phyloP scores from a whole-genome alignment of 2,888 invertebrate species.

The Rhamnusium bicolor region DNA sequence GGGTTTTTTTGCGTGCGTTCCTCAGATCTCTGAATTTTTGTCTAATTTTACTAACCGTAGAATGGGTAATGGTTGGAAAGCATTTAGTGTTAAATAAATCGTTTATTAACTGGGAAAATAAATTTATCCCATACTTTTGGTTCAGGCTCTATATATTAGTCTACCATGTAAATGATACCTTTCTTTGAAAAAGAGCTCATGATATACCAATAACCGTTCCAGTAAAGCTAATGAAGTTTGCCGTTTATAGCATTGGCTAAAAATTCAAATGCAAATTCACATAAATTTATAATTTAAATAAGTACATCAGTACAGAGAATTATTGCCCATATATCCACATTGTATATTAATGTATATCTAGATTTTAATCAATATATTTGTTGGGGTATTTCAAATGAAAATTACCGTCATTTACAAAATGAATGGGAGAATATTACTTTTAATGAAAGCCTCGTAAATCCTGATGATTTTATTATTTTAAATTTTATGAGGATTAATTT shows the following conservation, averaged over 20 bases:
- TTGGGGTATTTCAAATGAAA: constrained; percentile 32
- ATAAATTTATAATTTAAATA: background rate
- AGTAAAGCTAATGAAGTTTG: background rate
- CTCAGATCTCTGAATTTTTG: too few species aligned
- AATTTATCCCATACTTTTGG: too few species aligned
- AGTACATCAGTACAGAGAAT: background rate
- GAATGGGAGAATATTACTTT: constrained; percentile 36
- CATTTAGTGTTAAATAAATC: too few species aligned
- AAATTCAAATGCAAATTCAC: background rate
- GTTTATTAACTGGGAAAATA: too few species aligned
- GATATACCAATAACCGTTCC: background rate
- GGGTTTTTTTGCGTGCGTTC: too few species aligned
- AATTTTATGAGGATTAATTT: constrained; percentile 19
- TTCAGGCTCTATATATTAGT: too few species aligned
- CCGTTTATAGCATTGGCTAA: background rate
- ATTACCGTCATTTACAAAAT: constrained; percentile 24
- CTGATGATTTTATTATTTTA: constrained; percentile 23
- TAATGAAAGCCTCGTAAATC: constrained; percentile 24
- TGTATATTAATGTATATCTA: background rate
- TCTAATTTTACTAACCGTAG: too few species aligned
- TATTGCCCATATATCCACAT: background rate
- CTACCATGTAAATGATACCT: too few species aligned
- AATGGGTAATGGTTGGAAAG: too few species aligned
- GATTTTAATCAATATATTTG: constrained; percentile 35
- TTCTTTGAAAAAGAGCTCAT: background rate